Evolutionary conservation across 2,113 vertebrate species (phyloP).

Genomic region (Gymnorhina tibicen): DNA sequence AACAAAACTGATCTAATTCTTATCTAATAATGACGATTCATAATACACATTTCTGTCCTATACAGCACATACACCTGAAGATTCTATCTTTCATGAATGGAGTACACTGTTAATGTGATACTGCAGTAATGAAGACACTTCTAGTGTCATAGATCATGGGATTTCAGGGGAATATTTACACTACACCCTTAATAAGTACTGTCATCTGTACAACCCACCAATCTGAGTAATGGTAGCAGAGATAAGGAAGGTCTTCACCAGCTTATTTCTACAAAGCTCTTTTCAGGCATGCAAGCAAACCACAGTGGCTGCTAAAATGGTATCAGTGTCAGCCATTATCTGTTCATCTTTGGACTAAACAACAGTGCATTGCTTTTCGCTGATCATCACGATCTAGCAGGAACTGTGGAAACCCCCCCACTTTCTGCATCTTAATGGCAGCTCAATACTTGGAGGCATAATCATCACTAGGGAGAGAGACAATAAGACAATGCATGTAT

Average conservation of each 20-base stretch:
- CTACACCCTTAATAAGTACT: background rate
- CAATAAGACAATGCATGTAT: accelerated
- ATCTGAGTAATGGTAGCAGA: background rate
- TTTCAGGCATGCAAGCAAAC: background rate
- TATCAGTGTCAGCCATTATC: background rate
- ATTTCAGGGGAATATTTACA: background rate
- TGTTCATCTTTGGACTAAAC: background rate
- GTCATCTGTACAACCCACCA: background rate
- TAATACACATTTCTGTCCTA: background rate
- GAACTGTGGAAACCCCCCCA: background rate
- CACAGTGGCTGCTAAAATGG: background rate
- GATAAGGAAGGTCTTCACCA: background rate
- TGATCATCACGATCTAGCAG: background rate
- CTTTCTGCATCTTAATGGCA: background rate
- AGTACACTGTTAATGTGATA: background rate
- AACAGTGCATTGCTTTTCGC: background rate
- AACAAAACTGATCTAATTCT: background rate
- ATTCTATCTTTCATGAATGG: background rate
- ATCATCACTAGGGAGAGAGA: background rate
- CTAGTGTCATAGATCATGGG: background rate
- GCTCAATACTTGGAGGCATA: background rate
- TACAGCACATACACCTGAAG: background rate
- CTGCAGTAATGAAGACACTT: background rate
- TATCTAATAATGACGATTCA: background rate
- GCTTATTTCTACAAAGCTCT: background rate